Percentiles rank a stretch among this genome's conserved stretches.
Conservation (phyloP, 2,113 vertebrate genomes). For the Atlantisia rogersi region DNA sequence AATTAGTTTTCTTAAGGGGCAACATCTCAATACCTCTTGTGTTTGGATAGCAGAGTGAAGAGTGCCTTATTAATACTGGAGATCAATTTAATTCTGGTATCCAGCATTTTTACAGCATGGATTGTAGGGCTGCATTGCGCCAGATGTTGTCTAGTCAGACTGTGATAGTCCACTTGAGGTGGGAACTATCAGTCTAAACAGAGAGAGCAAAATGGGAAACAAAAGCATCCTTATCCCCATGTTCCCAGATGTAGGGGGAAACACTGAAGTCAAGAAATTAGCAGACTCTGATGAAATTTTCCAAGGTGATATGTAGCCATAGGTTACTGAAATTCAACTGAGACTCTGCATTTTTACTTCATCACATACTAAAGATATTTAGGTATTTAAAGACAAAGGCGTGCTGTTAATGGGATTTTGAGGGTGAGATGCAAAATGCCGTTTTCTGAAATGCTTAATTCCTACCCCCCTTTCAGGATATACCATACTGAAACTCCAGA, state of each 20-base stretch:
- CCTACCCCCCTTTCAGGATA: not conserved
- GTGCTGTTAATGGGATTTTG: not conserved
- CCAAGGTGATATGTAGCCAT: not conserved
- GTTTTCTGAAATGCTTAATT: not conserved
- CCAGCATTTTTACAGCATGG: not conserved
- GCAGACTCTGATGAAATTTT: not conserved
- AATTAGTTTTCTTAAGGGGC: not conserved
- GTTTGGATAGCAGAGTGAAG: not conserved
- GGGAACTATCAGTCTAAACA: not conserved
- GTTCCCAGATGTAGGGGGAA: not conserved
- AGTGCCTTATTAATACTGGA: not conserved
- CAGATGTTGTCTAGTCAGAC: not conserved
- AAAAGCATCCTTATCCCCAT: not conserved
- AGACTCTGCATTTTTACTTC: not conserved
- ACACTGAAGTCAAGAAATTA: not conserved
- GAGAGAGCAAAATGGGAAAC: not conserved
- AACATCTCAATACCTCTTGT: not conserved
- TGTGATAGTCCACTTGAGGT: not conserved
- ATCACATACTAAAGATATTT: not conserved
- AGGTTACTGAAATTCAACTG: not conserved
- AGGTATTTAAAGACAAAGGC: not conserved
- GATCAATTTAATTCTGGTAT: not conserved
- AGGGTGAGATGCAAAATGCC: not conserved
- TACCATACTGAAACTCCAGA: fast-evolving
- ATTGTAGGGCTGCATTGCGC: not conserved